Evolutionary conservation across 2,797 vertebrate genomes (phyloP), one percentile per base, ranked within the genome.

Genomic region (Zalophus californianus): DNA sequence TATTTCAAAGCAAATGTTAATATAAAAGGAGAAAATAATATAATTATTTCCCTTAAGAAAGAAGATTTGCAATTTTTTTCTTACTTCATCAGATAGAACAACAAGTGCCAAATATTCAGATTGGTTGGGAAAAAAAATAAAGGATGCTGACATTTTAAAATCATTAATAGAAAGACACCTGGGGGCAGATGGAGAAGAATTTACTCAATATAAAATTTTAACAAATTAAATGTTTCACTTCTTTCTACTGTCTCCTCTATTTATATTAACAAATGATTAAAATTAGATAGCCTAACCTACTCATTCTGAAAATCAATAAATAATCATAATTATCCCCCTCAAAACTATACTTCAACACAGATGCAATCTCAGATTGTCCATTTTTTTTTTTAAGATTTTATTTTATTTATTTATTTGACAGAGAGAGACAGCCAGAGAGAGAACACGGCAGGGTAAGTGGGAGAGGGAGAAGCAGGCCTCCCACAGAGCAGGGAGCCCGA

Each of bases 1-100:
- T 90, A 97, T 97, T 97, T 98, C 93, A 97, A 98, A 98, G 90
- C 85, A 98, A 97, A 86, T 90, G 38, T 97, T 96, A 62, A 73
- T 83, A 29, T 60, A 90, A 94, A 86, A 96, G 95, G 94, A 94
- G 96, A 98, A 98, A 97, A 98, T 92, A 97, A 98, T 97, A 97
- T 96, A 97, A 97, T 97, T 94, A 91, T 64, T 93, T 93, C 14
- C 94, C 91, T 90, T 97, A 89, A 97, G 97, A 95, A 97, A 97
- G 87, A 95, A 1, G 2, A 97, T 89, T 91, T 93, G 94, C 68
- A 94, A 97, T 96, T 98, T 97, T 96, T 97, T 95, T 94, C n/a
- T 86, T 86, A 93, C 97, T 97, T 96, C 96, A 96, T 88, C 92
- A 97, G 89, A 72, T 94, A 58, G 75, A 97, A 70, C 0, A 97